A percentile compares a stretch with the other conserved stretches of the same genome.
Evolutionary conservation across 2,888 invertebrate genomes (phyloP).

Genomic region (Calephelis perditalis): DNA sequence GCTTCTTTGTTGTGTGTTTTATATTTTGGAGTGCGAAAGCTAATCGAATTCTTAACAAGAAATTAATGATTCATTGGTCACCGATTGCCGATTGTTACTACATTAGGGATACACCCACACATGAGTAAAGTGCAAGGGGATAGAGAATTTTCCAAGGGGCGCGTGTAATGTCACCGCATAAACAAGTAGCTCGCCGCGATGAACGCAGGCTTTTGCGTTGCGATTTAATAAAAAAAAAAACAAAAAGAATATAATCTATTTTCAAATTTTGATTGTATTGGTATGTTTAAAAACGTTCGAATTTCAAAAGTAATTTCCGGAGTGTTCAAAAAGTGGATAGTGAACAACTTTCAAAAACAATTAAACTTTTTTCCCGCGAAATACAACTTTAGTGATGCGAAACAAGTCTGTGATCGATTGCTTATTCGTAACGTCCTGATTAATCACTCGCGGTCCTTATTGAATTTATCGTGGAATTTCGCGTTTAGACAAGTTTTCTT

Average conservation of each 20-base stretch:
- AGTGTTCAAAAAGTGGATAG: constrained; percentile 5
- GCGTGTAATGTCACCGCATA: constrained; percentile 63
- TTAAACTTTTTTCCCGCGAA: constrained; percentile 27
- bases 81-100: constrained; percentile 57
- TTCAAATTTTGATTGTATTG: neutral
- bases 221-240: constrained; percentile 36
- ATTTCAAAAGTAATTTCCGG: no score
- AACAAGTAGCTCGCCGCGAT: constrained; percentile 65
- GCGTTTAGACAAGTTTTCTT: constrained; percentile 59
- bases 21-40: neutral
- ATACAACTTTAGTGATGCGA: constrained; percentile 30
- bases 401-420: constrained; percentile 33
- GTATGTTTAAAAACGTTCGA: no score
- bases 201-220: constrained; percentile 65
- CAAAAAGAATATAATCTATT: neutral
- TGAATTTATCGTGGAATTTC: constrained; percentile 60
- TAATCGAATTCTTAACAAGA: neutral
- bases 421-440: constrained; percentile 46
- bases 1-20: neutral
- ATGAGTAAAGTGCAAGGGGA: constrained; percentile 47
- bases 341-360: constrained; percentile 14
- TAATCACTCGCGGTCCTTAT: constrained; percentile 50
- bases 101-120: constrained; percentile 53
- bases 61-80: constrained; percentile 64
- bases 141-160: constrained; percentile 61